These are phyloP conservation scores for Genyomyrus donnyi DNA, from an alignment of 2,113 vertebrate species.

Conservation along the genomic window DNA sequence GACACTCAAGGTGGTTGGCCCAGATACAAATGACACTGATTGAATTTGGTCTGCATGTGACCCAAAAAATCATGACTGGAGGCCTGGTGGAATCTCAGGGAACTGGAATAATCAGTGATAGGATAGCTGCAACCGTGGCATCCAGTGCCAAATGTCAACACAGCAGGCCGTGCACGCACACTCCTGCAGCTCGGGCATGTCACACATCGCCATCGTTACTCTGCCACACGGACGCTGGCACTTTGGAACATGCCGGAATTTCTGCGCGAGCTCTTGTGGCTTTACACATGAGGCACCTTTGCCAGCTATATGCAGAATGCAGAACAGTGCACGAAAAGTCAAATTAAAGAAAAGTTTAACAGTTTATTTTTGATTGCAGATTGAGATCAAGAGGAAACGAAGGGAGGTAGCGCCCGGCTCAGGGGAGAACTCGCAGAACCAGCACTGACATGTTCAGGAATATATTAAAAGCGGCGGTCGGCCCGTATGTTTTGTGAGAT, in stretches of 20 bases:
- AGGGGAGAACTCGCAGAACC: constrained; percentile 47
- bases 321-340: neutral
- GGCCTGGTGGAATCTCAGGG: neutral
- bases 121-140: neutral
- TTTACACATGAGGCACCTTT: neutral
- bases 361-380: constrained; percentile 24
- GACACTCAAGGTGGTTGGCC: neutral
- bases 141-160: neutral
- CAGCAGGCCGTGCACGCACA: too few species aligned
- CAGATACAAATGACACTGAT: neutral
- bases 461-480: constrained; percentile 29
- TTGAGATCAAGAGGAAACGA: constrained; percentile 32
- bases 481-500: constrained; percentile 30
- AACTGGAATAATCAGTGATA: neutral
- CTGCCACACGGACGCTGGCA: neutral
- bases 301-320: neutral
- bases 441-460: constrained; percentile 43
- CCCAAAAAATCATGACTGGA: neutral
- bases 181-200: neutral
- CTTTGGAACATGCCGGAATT: neutral
- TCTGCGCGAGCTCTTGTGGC: neutral
- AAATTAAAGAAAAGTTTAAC: constrained; percentile 5
- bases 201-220: neutral
- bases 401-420: constrained; percentile 38
- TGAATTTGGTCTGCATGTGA: neutral